phyloP scores from a whole-genome alignment of 2,113 vertebrate species.

The Cyanoramphus novaezelandiae region DNA sequence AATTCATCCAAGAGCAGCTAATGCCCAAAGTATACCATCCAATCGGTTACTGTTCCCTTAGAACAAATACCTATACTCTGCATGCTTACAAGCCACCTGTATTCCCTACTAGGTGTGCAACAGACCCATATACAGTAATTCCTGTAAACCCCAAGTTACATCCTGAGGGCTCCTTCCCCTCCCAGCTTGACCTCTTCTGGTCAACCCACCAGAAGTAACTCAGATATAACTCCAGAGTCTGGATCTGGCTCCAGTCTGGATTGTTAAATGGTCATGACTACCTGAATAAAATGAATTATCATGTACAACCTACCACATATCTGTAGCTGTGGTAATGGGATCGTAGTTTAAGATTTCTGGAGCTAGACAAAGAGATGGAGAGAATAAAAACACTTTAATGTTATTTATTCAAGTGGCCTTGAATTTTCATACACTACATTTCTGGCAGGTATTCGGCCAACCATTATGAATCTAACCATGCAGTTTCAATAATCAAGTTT shows the following conservation, averaged over 20 bases:
- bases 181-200: not conserved
- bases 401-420: not conserved
- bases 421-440: not conserved
- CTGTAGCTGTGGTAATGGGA: slow-evolving; percentile 95
- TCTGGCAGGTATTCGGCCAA: not conserved
- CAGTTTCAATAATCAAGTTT: not conserved
- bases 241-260: not conserved
- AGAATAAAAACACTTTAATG: slow-evolving; percentile 22
- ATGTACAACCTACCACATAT: slow-evolving; percentile 87
- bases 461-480: not conserved
- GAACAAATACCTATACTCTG: not conserved
- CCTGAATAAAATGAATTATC: not conserved
- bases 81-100: not conserved
- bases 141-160: not conserved
- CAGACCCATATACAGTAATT: not conserved
- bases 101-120: not conserved
- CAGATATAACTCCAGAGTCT: not conserved
- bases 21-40: not conserved
- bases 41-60: not conserved
- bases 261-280: not conserved
- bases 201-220: not conserved
- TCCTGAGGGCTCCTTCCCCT: not conserved
- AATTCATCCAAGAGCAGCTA: not conserved
- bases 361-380: slow-evolving; percentile 72
- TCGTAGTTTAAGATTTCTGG: slow-evolving; percentile 98